phyloP scores from a whole-genome alignment of 2,113 vertebrate species.

The Papio anubis region DNA sequence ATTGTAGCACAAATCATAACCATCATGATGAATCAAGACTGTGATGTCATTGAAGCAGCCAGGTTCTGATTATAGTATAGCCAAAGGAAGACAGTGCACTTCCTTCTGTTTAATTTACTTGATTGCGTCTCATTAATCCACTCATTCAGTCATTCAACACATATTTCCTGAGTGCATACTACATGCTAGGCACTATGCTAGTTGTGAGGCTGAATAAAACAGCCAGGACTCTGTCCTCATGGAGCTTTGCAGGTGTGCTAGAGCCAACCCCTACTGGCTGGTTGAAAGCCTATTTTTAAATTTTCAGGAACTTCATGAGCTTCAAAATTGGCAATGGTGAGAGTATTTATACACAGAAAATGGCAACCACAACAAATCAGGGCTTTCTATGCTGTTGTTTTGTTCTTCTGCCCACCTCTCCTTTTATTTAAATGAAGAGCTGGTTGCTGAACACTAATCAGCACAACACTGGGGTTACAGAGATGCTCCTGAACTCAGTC shows the following conservation, averaged over 20 bases:
- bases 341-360: not conserved
- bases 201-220: not conserved
- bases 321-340: not conserved
- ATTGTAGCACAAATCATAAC: not conserved
- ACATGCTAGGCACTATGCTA: not conserved
- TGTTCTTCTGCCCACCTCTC: not conserved
- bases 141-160: not conserved
- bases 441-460: not conserved
- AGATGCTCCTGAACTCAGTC: not conserved
- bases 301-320: slow-evolving; percentile 4
- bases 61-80: not conserved
- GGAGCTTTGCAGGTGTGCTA: not conserved
- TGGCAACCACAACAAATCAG: not conserved
- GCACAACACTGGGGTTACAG: not conserved
- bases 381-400: not conserved
- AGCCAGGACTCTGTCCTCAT: not conserved
- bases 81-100: not conserved
- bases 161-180: not conserved
- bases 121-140: not conserved
- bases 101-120: not conserved
- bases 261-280: not conserved
- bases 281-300: not conserved
- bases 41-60: not conserved
- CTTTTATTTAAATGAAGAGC: not conserved
- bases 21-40: not conserved